Percentiles rank a stretch among this genome's conserved stretches.
Conservation (phyloP, 2,113 vertebrate genomes). For the Urocynchramus pylzowi region DNA sequence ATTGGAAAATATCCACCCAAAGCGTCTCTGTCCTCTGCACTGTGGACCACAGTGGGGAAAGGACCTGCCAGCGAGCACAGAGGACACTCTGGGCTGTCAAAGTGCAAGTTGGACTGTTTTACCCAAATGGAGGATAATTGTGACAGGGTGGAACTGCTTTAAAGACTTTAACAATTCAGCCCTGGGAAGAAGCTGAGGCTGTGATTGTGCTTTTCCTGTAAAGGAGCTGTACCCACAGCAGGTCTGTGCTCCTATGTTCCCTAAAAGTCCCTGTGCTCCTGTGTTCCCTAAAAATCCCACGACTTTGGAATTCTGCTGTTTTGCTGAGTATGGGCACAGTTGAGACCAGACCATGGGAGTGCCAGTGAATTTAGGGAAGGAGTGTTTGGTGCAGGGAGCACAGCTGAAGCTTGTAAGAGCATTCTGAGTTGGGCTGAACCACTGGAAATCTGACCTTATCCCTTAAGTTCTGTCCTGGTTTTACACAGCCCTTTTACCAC, state of each 20-base stretch:
- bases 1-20: not conserved
- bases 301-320: not conserved
- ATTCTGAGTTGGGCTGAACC: not conserved
- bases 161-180: not conserved
- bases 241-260: not conserved
- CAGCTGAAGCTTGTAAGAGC: not conserved
- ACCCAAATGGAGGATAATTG: not conserved
- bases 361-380: not conserved
- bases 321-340: not conserved
- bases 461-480: not conserved
- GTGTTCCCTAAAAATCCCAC: not conserved
- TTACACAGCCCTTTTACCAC: not conserved
- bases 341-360: not conserved
- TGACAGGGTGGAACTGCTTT: not conserved
- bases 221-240: not conserved
- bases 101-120: rapidly evolving
- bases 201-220: not conserved
- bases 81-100: not conserved
- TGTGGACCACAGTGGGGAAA: not conserved
- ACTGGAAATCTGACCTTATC: not conserved
- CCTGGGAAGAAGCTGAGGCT: not conserved
- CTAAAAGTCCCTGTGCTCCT: not conserved
- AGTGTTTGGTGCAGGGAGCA: not conserved
- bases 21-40: not conserved
- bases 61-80: not conserved